These are phyloP conservation scores for Microplitis demolitor DNA, from an alignment of 1,140 invertebrate species.

Conservation along the genomic window DNA sequence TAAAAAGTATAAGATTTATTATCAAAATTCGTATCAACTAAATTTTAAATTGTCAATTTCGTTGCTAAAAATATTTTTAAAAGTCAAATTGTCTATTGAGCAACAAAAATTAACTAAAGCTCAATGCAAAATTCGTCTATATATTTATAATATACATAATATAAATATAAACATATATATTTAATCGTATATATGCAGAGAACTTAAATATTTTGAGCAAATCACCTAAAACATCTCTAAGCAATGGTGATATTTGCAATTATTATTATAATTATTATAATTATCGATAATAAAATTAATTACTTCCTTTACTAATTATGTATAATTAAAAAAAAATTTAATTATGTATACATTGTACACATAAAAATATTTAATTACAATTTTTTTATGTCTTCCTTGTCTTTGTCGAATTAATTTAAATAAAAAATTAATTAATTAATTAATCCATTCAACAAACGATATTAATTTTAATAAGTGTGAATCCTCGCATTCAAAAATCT, in stretches of 20 bases:
- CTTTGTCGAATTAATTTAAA: background rate
- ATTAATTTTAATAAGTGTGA: conserved; percentile 58
- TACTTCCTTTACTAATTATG: no score
- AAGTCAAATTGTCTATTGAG: background rate
- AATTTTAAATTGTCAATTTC: no score
- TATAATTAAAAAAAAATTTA: background rate
- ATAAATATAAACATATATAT: background rate
- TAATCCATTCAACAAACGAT: conserved; percentile 15
- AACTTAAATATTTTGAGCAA: no score
- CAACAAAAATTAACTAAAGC: background rate
- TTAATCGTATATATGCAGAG: background rate
- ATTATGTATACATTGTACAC: background rate
- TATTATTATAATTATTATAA: background rate
- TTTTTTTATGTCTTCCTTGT: background rate
- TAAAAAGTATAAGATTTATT: no score
- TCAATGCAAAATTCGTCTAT: background rate
- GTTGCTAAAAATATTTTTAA: no score
- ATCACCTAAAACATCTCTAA: no score
- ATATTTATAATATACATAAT: background rate
- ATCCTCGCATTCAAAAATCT: conserved; percentile 38
- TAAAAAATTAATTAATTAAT: background rate
- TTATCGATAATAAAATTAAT: background rate
- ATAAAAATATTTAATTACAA: no score
- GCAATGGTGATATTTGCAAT: no score
- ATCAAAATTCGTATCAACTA: no score